Evolutionary conservation across 92 coral and sea anemone genomes (phyloP).

Genomic region (Phenganax marumi): DNA sequence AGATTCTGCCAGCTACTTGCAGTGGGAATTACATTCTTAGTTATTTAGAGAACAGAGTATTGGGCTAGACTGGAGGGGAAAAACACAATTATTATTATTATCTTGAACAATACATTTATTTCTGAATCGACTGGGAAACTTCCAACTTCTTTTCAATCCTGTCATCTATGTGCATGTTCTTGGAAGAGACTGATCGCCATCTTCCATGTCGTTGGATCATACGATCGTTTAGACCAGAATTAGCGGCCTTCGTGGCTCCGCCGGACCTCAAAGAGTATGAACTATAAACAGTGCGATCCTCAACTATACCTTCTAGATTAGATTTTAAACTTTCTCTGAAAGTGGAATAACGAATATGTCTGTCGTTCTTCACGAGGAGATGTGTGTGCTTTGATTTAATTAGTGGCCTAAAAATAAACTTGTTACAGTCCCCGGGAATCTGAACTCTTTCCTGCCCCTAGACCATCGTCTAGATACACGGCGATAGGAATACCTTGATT

Average conservation of each 20-base stretch:
- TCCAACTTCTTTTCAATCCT: not conserved
- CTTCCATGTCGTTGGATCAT: constrained; percentile 60
- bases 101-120: no score
- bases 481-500: constrained; percentile 1
- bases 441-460: constrained; percentile 7
- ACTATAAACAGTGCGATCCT: constrained; percentile 45
- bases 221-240: constrained; percentile 2
- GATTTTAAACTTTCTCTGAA: constrained; percentile 48
- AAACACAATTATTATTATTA: no score
- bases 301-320: constrained; percentile 44
- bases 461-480: constrained; percentile 19
- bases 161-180: constrained; percentile 8
- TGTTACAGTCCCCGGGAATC: constrained; percentile 6
- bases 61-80: no score
- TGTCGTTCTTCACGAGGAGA: constrained; percentile 41
- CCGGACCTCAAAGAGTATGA: constrained; percentile 48
- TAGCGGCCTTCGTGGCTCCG: not conserved
- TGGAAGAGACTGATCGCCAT: constrained; percentile 48
- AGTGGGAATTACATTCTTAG: no score
- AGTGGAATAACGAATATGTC: constrained; percentile 47
- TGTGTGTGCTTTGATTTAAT: constrained; percentile 45
- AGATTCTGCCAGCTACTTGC: no score
- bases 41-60: no score
- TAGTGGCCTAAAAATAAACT: constrained; percentile 41
- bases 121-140: not conserved